phyloP scores from a whole-genome alignment of 35 echinoderm and acorn worm species.

The Anneissia japonica region DNA sequence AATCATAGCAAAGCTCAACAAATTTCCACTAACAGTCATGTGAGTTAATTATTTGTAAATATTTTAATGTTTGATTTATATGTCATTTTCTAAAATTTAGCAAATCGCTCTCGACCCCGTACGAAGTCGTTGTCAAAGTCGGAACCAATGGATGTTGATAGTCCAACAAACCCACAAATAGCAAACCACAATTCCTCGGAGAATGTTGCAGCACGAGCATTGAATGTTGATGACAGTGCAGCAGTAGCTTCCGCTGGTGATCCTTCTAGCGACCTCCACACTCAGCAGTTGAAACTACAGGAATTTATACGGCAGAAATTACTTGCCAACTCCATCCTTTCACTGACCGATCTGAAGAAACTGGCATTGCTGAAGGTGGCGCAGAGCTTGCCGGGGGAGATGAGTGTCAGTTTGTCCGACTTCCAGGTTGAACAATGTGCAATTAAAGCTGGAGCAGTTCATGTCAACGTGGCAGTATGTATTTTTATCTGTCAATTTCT shows the following conservation, averaged over 20 bases:
- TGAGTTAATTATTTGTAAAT: not conserved
- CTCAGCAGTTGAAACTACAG: not conserved
- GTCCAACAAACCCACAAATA: not conserved
- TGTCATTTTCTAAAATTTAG: not conserved
- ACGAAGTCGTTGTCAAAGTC: not conserved
- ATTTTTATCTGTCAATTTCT: not conserved
- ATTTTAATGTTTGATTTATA: not conserved
- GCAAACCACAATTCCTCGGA: not conserved
- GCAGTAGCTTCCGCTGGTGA: not conserved
- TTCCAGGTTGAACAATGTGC: not conserved
- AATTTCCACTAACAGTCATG: too few species aligned
- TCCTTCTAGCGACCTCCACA: not conserved
- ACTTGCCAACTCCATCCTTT: not conserved
- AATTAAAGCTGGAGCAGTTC: slow-evolving; percentile 24
- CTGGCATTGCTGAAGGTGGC: not conserved
- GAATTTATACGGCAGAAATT: not conserved
- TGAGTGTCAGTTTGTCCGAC: not conserved
- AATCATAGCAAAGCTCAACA: too few species aligned
- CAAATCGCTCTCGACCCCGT: not conserved
- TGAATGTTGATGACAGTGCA: too few species aligned
- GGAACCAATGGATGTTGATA: not conserved
- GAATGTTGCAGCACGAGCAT: not conserved
- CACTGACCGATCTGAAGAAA: not conserved
- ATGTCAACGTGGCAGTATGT: not conserved
- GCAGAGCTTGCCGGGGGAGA: not conserved